These are phyloP conservation scores for Drosophila melanosoma DNA, from an alignment of 2,888 invertebrate genomes.

Conservation along the genomic window DNA sequence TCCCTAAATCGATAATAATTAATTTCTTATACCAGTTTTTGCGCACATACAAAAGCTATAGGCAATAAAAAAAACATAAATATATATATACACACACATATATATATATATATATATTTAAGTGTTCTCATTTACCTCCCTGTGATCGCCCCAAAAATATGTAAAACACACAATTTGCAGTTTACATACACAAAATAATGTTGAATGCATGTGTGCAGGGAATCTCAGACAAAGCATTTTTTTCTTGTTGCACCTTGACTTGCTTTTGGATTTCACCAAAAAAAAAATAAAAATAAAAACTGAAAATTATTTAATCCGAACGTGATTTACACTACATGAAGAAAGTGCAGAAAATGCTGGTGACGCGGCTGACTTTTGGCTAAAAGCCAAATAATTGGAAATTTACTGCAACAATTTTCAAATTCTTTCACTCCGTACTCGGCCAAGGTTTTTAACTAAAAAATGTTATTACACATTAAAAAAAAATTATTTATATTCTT, in stretches of 20 bases:
- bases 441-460: background rate
- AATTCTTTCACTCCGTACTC: background rate
- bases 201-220: background rate
- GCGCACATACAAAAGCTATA: background rate
- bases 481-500: too few species aligned
- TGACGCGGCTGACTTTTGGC: background rate
- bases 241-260: constrained; percentile 36
- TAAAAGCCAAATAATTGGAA: background rate
- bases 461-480: background rate
- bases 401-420: background rate
- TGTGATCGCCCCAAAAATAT: background rate
- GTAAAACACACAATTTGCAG: background rate
- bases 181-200: background rate
- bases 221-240: background rate
- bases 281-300: constrained; percentile 16
- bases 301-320: constrained; percentile 14
- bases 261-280: constrained; percentile 67
- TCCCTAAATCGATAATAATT: background rate
- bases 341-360: background rate
- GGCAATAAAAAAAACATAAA: background rate
- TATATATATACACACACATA: too few species aligned
- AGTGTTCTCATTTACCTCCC: background rate
- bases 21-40: background rate
- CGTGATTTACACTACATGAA: constrained; percentile 15
- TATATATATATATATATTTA: background rate